phyloP scores from a whole-genome alignment of 2,113 vertebrate genomes.

The Nanorana parkeri region DNA sequence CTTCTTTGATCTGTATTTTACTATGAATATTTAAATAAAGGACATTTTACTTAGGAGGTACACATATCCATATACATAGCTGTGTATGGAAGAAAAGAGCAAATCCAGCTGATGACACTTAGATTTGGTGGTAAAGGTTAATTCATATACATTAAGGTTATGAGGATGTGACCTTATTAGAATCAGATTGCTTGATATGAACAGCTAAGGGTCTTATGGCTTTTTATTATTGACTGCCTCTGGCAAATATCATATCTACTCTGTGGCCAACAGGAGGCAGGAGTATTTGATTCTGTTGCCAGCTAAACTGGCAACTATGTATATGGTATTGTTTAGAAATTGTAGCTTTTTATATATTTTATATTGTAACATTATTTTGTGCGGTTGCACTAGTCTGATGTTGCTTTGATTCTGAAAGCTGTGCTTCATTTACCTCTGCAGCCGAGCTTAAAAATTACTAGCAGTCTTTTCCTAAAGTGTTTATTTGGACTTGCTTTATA shows the following conservation, averaged over 20 bases:
- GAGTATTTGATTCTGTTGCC: background rate
- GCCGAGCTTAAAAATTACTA: no score
- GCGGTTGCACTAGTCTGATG: background rate
- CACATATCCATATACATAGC: no score
- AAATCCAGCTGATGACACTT: no score
- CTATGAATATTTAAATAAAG: background rate
- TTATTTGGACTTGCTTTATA: no score
- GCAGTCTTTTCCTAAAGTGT: no score
- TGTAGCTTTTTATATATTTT: no score
- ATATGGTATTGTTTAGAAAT: background rate
- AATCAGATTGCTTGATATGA: background rate
- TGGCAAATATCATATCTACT: background rate
- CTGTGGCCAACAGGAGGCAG: conserved; percentile 8
- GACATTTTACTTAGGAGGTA: background rate
- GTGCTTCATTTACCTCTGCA: no score
- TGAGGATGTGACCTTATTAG: background rate
- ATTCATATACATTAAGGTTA: background rate
- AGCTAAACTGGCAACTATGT: background rate
- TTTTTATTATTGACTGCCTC: background rate
- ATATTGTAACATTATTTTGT: background rate
- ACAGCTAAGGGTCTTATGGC: background rate
- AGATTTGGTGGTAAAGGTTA: background rate
- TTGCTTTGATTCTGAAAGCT: background rate
- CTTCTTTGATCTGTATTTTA: background rate
- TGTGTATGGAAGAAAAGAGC: no score